phyloP scores from a whole-genome alignment of 2,113 vertebrate genomes.

The Pandion haliaetus region DNA sequence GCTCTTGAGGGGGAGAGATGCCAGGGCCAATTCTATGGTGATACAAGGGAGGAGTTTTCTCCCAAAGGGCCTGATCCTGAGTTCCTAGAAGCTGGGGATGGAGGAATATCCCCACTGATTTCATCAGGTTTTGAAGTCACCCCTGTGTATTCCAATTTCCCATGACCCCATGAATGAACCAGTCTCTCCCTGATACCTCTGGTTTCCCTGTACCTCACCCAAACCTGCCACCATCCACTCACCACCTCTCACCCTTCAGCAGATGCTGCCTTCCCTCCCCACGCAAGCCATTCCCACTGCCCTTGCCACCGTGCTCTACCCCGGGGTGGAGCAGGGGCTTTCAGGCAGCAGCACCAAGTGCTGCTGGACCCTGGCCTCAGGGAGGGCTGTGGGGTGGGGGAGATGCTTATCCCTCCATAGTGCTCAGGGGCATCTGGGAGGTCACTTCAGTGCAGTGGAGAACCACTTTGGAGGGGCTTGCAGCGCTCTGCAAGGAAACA shows the following conservation, averaged over 20 bases:
- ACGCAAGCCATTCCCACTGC: rapidly evolving
- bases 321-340: not conserved
- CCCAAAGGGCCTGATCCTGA: not conserved
- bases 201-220: not conserved
- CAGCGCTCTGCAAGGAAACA: not conserved
- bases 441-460: not conserved
- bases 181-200: not conserved
- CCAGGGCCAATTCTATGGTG: not conserved
- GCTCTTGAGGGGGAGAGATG: not conserved
- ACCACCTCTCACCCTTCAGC: not conserved
- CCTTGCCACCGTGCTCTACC: rapidly evolving
- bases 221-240: not conserved
- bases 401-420: not conserved
- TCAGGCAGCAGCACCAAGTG: not conserved
- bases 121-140: not conserved
- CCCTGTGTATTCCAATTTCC: not conserved
- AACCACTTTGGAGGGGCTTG: rapidly evolving
- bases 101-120: not conserved
- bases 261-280: not conserved
- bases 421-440: not conserved
- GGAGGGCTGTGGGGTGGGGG: not conserved
- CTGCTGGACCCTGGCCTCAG: not conserved
- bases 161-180: not conserved
- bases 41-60: not conserved
- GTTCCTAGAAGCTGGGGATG: not conserved